Evolutionary conservation across 2,888 invertebrate species (phyloP).

Genomic region (Hypercompe scribonia): DNA sequence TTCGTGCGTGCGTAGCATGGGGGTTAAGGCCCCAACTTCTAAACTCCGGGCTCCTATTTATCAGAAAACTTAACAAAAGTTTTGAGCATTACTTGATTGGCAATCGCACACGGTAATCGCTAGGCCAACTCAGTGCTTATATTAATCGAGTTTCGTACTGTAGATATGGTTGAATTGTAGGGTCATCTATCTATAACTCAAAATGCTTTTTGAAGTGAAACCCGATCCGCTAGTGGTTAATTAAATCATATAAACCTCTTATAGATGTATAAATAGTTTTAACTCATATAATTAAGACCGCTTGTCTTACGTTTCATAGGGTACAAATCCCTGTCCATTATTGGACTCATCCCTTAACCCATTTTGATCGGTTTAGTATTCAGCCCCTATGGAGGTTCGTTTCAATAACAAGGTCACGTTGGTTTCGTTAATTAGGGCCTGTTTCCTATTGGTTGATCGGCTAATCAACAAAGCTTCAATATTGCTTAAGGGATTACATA

Average conservation of each 20-base stretch:
- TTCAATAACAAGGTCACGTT: slow-evolving; percentile 46
- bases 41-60: no score
- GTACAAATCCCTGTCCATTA: slow-evolving; percentile 1
- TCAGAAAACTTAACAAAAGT: no score
- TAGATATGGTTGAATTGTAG: no score
- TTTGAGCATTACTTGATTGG: no score
- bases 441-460: slow-evolving; percentile 35
- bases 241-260: neutral
- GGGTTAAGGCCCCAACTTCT: no score
- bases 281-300: neutral
- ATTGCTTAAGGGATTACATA: neutral
- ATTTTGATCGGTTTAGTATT: slow-evolving; percentile 37
- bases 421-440: slow-evolving; percentile 39
- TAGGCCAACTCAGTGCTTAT: no score
- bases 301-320: neutral
- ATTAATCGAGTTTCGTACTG: no score
- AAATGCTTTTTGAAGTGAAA: neutral
- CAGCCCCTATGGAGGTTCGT: slow-evolving; percentile 29
- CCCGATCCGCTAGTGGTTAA: neutral
- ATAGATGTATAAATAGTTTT: neutral
- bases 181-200: neutral
- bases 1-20: no score
- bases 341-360: slow-evolving; percentile 5
- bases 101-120: no score
- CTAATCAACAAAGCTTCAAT: slow-evolving; percentile 35